Percentiles rank a stretch among this genome's conserved stretches.
Evolutionary conservation across 2,888 invertebrate genomes (phyloP).

Genomic region (Catocala sponsa): DNA sequence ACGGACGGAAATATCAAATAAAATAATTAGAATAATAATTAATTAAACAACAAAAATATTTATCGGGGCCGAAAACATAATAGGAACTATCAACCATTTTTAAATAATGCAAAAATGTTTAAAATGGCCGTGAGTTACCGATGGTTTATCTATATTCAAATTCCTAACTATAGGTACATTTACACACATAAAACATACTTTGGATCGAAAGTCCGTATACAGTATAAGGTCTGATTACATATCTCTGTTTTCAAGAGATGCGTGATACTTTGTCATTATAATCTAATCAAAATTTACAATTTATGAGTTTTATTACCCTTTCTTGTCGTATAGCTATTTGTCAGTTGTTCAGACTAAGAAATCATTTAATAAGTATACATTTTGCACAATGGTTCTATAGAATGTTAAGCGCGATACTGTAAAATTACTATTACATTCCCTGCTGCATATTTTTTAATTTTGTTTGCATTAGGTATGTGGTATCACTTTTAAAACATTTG

Average conservation of each 20-base stretch:
- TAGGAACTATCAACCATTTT: slow-evolving; percentile 84
- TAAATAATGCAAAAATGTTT: slow-evolving; percentile 57
- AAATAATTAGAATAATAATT: slow-evolving; percentile 16
- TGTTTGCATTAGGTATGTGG: slow-evolving; percentile 48
- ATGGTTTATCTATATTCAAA: slow-evolving; percentile 52
- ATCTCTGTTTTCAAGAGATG: slow-evolving; percentile 16
- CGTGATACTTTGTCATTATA: slow-evolving; percentile 14
- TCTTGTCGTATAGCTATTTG: slow-evolving; percentile 46
- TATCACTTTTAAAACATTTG: slow-evolving; percentile 24
- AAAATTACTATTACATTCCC: slow-evolving; percentile 51
- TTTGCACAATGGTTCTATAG: slow-evolving; percentile 4
- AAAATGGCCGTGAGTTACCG: slow-evolving; percentile 65
- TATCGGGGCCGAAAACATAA: slow-evolving; percentile 58
- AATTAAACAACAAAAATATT: slow-evolving; percentile 22
- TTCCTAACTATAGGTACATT: slow-evolving; percentile 63
- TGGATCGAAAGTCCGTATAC: slow-evolving; percentile 53
- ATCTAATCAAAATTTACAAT: slow-evolving; percentile 22
- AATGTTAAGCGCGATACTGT: slow-evolving; percentile 26
- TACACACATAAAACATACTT: slow-evolving; percentile 57
- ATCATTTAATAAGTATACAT: slow-evolving; percentile 16
- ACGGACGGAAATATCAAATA: slow-evolving; percentile 63
- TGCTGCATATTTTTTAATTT: slow-evolving; percentile 37
- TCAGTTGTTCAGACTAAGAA: slow-evolving; percentile 31
- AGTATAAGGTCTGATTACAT: slow-evolving; percentile 41
- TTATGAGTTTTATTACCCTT: slow-evolving; percentile 47